Base-by-base conservation (phyloP, 2,888 invertebrate species). In the Nipponacmea schrenckii region DNA sequence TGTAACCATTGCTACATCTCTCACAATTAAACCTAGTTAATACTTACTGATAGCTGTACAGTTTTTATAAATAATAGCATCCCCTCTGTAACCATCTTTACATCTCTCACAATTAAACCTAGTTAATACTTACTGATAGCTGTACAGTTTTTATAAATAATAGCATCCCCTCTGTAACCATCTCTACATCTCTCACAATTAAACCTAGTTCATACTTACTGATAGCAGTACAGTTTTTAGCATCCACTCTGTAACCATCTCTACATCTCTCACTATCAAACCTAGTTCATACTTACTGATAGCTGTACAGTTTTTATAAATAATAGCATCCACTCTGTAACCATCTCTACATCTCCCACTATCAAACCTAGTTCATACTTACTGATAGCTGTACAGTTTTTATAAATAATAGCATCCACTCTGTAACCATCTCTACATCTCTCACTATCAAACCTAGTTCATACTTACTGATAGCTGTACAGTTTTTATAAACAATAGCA, bases 21-120 rank as follows among this genome's bases (percentile, higher is more conserved):
- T 84, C 81, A 79, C 86, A 86, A 48, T 79, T 69, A 50, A 81
- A 77, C 31, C 5, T 5, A 3, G 31, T 31, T 31, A 2, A 31
- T 31, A 75, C 76, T 79, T 74, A 79, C 78, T 69, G 20, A 71
- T 71, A 24, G 64, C 68, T 14, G 78, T 74, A 65, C 84, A 83
- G 70, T 79, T 80, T 65, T 77, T 78, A 27, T 74, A 74, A 1
- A 69, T 68, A 7, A 79, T 63, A 10, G 83, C 76, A 64, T 85
- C 83, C 1, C 85, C 83, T 10, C 72, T 68, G 73, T 80, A 86
- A n/a, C 81, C 84, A 8, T 72, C 69, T 17, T 73, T 62, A 75
- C 86, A 86, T n/a, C 73, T 74, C 12, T 84, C 81, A 79, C 86
- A 86, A 50, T 79, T 70, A 56, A 81, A 77, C 1, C 86, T 85